phyloP scores from a whole-genome alignment of 1,140 invertebrate species.

The Manduca sexta region DNA sequence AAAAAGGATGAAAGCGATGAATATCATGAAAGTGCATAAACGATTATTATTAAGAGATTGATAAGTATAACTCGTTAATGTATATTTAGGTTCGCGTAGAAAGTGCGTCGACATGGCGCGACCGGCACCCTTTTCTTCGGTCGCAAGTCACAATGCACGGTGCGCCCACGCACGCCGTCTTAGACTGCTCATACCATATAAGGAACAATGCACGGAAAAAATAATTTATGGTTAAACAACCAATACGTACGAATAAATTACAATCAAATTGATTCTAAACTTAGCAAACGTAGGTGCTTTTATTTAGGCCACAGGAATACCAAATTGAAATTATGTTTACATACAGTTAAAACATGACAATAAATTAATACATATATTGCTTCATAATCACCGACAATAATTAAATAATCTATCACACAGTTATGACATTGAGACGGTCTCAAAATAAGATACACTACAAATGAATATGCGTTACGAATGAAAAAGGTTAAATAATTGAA shows the following conservation, averaged over 20 bases:
- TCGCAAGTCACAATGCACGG: slow-evolving; percentile 10
- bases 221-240: background rate
- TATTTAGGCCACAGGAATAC: too few species aligned
- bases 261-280: too few species aligned
- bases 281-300: too few species aligned
- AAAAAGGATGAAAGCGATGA: too few species aligned
- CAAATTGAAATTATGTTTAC: too few species aligned
- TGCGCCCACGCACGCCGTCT: slow-evolving; percentile 17
- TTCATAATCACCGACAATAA: too few species aligned
- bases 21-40: background rate
- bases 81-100: slow-evolving; percentile 15
- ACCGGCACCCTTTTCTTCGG: slow-evolving; percentile 5
- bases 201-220: slow-evolving; percentile 16
- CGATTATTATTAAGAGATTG: background rate
- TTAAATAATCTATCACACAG: too few species aligned
- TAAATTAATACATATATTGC: too few species aligned
- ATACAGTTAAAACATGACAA: too few species aligned
- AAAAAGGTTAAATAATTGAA: slow-evolving; percentile 12
- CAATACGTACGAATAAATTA: background rate
- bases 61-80: slow-evolving; percentile 12
- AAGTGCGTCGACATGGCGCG: slow-evolving; percentile 16
- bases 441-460: slow-evolving; percentile 9
- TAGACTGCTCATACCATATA: slow-evolving; percentile 18
- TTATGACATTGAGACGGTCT: slow-evolving; percentile 6
- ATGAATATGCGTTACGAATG: slow-evolving; percentile 8